phyloP scores from a whole-genome alignment of 1,140 invertebrate species.

The Macrosteles quadrilineatus region DNA sequence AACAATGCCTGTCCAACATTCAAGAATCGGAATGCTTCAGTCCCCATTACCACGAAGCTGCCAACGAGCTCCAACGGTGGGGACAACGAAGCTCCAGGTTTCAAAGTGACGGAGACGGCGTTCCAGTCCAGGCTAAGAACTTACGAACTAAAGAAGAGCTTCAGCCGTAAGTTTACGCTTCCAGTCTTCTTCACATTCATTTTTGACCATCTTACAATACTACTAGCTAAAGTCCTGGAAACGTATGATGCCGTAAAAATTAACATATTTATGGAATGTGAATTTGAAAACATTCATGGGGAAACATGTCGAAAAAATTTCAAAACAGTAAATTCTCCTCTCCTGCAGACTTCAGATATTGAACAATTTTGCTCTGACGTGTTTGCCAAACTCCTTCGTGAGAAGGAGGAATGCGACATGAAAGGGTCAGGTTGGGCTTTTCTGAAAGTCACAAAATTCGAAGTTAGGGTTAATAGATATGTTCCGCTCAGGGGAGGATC shows the following conservation, averaged over 20 bases:
- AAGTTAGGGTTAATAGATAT: not conserved
- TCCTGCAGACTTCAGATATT: not conserved
- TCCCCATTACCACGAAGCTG: no score
- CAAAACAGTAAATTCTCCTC: not conserved
- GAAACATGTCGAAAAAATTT: not conserved
- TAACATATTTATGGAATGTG: slow-evolving; percentile 1
- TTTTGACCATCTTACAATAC: not conserved
- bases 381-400: not conserved
- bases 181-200: not conserved
- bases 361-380: not conserved
- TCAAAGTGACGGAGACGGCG: not conserved
- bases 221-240: not conserved
- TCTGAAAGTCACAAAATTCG: not conserved
- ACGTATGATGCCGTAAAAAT: not conserved
- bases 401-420: slow-evolving; percentile 7
- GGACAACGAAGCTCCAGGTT: no score
- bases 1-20: no score
- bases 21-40: no score
- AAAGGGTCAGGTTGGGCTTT: not conserved
- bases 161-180: not conserved
- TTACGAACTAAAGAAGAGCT: not conserved
- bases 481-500: not conserved
- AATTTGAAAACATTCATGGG: not conserved
- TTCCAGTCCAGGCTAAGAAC: not conserved
- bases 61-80: no score